Evolutionary conservation across 2,797 vertebrate species (phyloP).

Genomic region (Hypotaenidia philippensis): DNA sequence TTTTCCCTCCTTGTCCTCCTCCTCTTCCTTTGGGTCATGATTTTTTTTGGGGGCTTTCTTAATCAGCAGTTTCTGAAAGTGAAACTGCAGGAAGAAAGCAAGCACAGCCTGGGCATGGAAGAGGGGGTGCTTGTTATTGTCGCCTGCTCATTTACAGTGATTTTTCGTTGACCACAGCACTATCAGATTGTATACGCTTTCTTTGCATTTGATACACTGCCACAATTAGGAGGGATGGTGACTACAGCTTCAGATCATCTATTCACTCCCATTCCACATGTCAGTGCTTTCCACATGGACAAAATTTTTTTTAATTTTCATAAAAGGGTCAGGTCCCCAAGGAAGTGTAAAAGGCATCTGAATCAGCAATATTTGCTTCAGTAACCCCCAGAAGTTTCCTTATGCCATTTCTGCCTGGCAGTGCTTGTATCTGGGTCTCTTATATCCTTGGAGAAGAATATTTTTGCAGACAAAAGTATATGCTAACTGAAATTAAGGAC

Average conservation of each 20-base stretch:
- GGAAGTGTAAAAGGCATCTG: not conserved
- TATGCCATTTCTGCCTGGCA: not conserved
- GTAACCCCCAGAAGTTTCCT: not conserved
- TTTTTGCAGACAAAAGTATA: not conserved
- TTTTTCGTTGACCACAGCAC: not conserved
- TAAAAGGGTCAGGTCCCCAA: not conserved
- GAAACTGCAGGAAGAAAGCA: not conserved
- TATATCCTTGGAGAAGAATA: not conserved
- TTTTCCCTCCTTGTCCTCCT: not conserved
- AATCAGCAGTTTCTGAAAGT: constrained; percentile 49
- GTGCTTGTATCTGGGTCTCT: not conserved
- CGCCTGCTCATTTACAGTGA: not conserved
- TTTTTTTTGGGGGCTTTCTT: constrained; percentile 23
- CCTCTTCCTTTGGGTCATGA: not conserved
- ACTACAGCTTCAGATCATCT: not conserved
- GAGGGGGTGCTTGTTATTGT: not conserved
- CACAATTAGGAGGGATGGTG: not conserved
- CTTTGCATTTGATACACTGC: not conserved
- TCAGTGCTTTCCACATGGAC: not conserved
- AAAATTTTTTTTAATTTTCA: constrained; percentile 47
- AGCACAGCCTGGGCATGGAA: not conserved
- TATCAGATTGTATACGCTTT: not conserved
- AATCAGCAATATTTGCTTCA: constrained; percentile 24
- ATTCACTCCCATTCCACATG: not conserved
- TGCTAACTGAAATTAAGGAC: not conserved